Conservation (phyloP, 1,140 invertebrate species). For the Geopemphigus sp. region DNA sequence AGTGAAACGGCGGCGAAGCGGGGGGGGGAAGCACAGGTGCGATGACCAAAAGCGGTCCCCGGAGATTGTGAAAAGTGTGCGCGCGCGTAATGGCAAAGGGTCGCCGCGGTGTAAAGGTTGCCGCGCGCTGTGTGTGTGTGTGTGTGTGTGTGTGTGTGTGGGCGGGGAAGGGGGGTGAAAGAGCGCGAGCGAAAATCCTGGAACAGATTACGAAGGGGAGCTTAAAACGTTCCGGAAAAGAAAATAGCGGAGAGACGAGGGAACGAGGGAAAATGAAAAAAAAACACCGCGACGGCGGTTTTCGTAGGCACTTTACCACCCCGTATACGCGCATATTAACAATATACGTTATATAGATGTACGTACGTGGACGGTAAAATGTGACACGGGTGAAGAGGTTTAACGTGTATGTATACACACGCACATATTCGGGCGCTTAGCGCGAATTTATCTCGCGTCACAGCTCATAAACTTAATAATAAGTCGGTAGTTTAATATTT, state of each 20-base stretch:
- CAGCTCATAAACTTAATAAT: constrained; percentile 26
- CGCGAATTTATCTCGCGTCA: constrained; percentile 15
- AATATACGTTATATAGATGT: too few species aligned
- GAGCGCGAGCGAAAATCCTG: neutral
- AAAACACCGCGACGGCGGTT: constrained; percentile 1
- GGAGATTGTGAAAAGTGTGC: too few species aligned
- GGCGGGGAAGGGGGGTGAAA: too few species aligned
- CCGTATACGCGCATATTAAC: neutral
- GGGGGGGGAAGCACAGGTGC: too few species aligned
- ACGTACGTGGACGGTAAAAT: neutral
- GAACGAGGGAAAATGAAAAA: neutral
- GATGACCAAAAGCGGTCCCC: too few species aligned
- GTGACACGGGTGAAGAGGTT: constrained; percentile 18
- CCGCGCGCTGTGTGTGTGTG: too few species aligned
- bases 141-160: too few species aligned
- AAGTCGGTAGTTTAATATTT: neutral
- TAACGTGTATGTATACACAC: neutral
- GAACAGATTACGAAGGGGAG: constrained; percentile 14
- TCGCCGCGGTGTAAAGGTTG: too few species aligned
- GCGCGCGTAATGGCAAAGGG: too few species aligned
- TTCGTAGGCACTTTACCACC: constrained; percentile 22
- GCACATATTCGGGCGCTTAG: neutral
- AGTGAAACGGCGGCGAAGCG: too few species aligned
- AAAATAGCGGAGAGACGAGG: neutral
- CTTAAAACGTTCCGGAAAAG: constrained; percentile 13